Evolutionary conservation across 2,113 vertebrate species (phyloP).

Genomic region (Gambusia holbrooki): DNA sequence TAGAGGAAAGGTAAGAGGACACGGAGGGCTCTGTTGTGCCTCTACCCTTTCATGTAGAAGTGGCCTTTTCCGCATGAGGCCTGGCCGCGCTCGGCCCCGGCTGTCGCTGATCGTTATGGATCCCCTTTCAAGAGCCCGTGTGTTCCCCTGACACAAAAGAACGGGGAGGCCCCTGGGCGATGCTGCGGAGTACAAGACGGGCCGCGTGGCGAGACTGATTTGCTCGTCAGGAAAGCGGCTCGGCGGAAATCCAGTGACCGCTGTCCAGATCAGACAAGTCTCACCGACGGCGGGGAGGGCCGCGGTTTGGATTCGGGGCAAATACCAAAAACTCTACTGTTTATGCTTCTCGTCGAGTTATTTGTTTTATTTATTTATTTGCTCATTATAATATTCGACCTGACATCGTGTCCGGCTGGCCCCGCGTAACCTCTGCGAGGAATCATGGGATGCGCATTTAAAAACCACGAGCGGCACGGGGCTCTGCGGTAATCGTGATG

Average conservation of each 20-base stretch:
- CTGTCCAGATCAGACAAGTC: conserved; percentile 68
- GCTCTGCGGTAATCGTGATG: conserved; percentile 70
- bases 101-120: conserved; percentile 78
- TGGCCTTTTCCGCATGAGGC: conserved; percentile 69
- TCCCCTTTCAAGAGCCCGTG: conserved; percentile 61
- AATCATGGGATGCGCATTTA: conserved; percentile 72
- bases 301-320: conserved; percentile 72
- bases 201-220: conserved; percentile 66
- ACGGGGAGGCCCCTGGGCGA: conserved; percentile 67
- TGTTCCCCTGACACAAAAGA: conserved; percentile 68
- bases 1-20: conserved; percentile 55
- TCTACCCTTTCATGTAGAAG: conserved; percentile 69
- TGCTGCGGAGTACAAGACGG: conserved; percentile 50
- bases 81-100: conserved; percentile 47
- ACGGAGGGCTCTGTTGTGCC: conserved; percentile 46
- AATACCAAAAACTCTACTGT: conserved; percentile 64
- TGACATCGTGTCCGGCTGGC: conserved; percentile 78
- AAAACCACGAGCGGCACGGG: conserved; percentile 66
- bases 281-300: conserved; percentile 59
- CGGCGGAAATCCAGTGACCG: conserved; percentile 61
- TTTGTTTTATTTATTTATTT: conserved; percentile 54
- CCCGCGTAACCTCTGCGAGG: conserved; percentile 67
- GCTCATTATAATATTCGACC: conserved; percentile 80
- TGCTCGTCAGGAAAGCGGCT: conserved; percentile 61
- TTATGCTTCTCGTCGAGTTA: conserved; percentile 74